Evolutionary conservation across 2,113 vertebrate species (phyloP).

Genomic region (Mormyrus iriodes): DNA sequence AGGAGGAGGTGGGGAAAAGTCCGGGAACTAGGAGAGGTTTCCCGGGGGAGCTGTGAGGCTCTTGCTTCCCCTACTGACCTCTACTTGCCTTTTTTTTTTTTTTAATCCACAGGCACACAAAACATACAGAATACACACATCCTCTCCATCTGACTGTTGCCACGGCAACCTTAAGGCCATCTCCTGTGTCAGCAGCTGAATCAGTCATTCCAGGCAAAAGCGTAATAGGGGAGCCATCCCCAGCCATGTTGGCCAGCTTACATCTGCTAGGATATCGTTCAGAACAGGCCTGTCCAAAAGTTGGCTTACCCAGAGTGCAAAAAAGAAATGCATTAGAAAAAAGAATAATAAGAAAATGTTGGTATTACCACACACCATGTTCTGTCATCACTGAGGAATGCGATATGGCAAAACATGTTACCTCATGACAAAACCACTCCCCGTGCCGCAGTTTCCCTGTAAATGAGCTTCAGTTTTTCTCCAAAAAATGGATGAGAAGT

Average conservation of each 20-base stretch:
- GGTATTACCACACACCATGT: neutral
- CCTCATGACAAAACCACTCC: neutral
- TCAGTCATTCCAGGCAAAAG: neutral
- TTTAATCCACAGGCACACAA: slow-evolving; percentile 4
- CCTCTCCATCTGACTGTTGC: neutral
- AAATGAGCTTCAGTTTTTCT: neutral
- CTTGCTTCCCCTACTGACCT: neutral
- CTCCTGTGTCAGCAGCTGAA: neutral
- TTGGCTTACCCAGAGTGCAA: neutral
- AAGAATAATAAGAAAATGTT: neutral
- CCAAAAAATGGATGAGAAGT: neutral
- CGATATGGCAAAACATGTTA: neutral
- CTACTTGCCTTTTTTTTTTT: neutral
- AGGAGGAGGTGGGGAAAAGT: neutral
- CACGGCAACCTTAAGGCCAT: neutral
- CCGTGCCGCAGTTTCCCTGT: neutral
- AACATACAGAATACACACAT: slow-evolving; percentile 15
- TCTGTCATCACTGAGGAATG: neutral
- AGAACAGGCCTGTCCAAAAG: neutral
- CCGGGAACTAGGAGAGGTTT: neutral
- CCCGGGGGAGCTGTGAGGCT: neutral
- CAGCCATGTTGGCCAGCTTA: neutral
- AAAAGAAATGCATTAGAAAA: neutral
- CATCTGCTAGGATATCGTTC: neutral
- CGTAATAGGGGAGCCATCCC: neutral